phyloP scores from a whole-genome alignment of 2,797 vertebrate genomes.

The Cygnus olor region DNA sequence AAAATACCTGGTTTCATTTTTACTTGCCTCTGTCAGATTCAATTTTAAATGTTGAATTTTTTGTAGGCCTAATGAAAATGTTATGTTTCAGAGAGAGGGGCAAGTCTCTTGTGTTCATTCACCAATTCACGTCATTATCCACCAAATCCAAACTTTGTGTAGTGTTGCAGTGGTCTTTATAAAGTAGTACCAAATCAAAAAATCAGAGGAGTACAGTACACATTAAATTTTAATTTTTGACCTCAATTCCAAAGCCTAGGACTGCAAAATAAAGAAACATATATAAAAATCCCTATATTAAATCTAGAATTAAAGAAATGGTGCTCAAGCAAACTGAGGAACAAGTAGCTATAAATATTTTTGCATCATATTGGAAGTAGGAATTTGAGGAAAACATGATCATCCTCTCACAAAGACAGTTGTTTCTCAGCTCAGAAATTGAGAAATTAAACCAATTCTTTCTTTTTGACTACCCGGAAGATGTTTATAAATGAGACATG shows the following conservation, averaged over 20 bases:
- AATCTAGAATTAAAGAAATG: not conserved
- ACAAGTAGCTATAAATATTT: not conserved
- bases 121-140: not conserved
- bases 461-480: not conserved
- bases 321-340: not conserved
- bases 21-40: not conserved
- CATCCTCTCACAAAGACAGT: not conserved
- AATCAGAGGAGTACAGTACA: not conserved
- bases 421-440: not conserved
- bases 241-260: not conserved
- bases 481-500: not conserved
- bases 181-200: not conserved
- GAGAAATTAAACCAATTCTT: not conserved
- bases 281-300: not conserved
- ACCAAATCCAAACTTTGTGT: not conserved
- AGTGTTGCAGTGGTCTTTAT: not conserved
- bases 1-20: not conserved
- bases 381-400: not conserved
- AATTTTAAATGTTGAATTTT: not conserved
- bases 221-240: not conserved
- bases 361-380: not conserved
- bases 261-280: not conserved
- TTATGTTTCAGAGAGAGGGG: not conserved
- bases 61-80: not conserved
- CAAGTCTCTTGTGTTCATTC: not conserved